A percentile compares a stretch with the other conserved stretches of the same genome.
phyloP scores from a whole-genome alignment of 2,888 invertebrate species.

The Linnaemya tessellans region DNA sequence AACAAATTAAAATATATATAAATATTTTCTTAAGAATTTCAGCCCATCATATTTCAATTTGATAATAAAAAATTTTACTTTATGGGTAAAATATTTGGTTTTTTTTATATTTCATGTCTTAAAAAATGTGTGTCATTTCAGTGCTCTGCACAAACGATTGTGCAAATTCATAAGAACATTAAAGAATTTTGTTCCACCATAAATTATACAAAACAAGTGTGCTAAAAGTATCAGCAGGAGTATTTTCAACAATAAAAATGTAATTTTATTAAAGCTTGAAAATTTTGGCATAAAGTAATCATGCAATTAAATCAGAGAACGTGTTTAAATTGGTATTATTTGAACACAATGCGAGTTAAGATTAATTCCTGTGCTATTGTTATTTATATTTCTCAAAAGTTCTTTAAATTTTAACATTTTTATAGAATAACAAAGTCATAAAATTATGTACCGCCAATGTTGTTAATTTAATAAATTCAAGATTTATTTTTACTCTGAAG shows the following conservation, averaged over 20 bases:
- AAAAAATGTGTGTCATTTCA: constrained; percentile 16
- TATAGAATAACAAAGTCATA: not conserved
- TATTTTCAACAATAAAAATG: not conserved
- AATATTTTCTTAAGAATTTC: constrained; percentile 14
- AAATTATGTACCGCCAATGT: too few relatives aligned
- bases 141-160: not conserved
- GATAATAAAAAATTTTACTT: constrained; percentile 37
- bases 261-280: constrained; percentile 8
- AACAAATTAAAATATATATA: constrained; percentile 9
- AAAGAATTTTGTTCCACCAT: not conserved
- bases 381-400: not conserved
- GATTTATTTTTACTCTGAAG: too few relatives aligned
- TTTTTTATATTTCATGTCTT: not conserved
- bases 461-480: too few relatives aligned
- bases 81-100: constrained; percentile 13
- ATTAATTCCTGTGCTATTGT: not conserved
- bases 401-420: not conserved
- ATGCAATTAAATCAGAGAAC: not conserved
- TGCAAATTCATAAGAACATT: constrained; percentile 31
- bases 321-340: not conserved
- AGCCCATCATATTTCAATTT: not conserved
- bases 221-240: not conserved
- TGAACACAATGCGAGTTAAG: not conserved
- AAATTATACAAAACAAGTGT: not conserved
- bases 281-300: not conserved